Percentiles rank a stretch among this genome's conserved stretches.
These are phyloP conservation scores for Merodon equestris DNA, from an alignment of 2,888 invertebrate species.

Conservation along the genomic window DNA sequence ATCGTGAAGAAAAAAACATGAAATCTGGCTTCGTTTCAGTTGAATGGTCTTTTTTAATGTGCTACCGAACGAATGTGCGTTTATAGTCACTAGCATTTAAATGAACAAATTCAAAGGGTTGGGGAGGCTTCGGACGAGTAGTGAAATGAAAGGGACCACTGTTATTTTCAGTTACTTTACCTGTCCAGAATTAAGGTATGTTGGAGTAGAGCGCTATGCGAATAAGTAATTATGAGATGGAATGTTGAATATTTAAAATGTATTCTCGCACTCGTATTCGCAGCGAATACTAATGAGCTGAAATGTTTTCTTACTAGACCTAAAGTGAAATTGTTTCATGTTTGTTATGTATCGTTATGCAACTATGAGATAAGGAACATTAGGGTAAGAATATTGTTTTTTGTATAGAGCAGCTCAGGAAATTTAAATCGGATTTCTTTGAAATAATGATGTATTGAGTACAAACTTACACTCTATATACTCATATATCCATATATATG, in stretches of 20 bases:
- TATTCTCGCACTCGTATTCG: conserved; percentile 47
- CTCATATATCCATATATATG: no score
- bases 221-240: conserved; percentile 45
- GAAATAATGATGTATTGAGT: no score
- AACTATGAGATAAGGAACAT: conserved; percentile 37
- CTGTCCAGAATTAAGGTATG: conserved; percentile 48
- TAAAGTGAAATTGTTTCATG: conserved; percentile 37
- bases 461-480: no score
- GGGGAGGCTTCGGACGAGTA: conserved; percentile 56
- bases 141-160: conserved; percentile 55
- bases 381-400: no score
- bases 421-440: no score
- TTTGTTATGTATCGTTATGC: conserved; percentile 45
- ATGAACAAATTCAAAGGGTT: conserved; percentile 30
- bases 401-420: no score
- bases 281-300: conserved; percentile 55
- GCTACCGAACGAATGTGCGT: conserved; percentile 51
- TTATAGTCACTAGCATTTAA: no score
- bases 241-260: conserved; percentile 58
- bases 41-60: conserved; percentile 60
- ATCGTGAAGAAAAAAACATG: conserved; percentile 4
- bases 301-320: conserved; percentile 16
- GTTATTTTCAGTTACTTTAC: conserved; percentile 5
- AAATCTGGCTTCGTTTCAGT: conserved; percentile 45
- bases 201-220: no score